Base-by-base conservation (phyloP, 2,888 invertebrate species). In the Synanthedon andrenaeformis region DNA sequence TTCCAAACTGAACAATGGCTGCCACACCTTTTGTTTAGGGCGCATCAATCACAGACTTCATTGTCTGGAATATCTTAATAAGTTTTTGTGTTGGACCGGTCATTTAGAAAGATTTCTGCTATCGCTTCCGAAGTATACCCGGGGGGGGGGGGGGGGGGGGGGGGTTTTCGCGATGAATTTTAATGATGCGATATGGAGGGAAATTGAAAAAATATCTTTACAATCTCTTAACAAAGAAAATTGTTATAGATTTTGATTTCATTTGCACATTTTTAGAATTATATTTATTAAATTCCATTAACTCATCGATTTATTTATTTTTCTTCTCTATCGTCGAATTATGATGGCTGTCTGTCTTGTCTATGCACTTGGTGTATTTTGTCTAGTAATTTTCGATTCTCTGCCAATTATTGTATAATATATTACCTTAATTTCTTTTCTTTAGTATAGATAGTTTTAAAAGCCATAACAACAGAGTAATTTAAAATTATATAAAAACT, bases 51-150 rank as follows among this genome's bases (percentile, higher is more conserved):
- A 85, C 66, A 54, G 55, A 62, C 54, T 62, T 65, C 78, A 74
- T 85, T 86, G 86, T 85, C 80, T 79, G 81, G 70, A 66, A 76
- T 84, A 81, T 85, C 85, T 85, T 86, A 85, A 85, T 85, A 86
- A 82, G 73, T 82, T 84, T 82, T 85, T 86, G 76, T 84, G 70
- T 67, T 65, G 72, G 75, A 71, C 73, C 81, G 84, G 82, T 83
- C 84, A 82, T 79, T 84, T 82, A 79, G 84, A 84, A 84, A 82
- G 80, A 85, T 82, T 74, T 75, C 69, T 67, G 69, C 70, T 72
- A 74, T 74, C 73, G 67, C 63, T 63, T 63, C 62, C 67, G 64
- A 66, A 68, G 65, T 62, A 63, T 62, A 66, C 67, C 67, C 67
- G 58, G 61, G 56, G 57, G 19, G 62, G 67, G 68, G n/a, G 58